Base-by-base conservation (phyloP, 2,888 invertebrate genomes). In the Spodoptera picta region DNA sequence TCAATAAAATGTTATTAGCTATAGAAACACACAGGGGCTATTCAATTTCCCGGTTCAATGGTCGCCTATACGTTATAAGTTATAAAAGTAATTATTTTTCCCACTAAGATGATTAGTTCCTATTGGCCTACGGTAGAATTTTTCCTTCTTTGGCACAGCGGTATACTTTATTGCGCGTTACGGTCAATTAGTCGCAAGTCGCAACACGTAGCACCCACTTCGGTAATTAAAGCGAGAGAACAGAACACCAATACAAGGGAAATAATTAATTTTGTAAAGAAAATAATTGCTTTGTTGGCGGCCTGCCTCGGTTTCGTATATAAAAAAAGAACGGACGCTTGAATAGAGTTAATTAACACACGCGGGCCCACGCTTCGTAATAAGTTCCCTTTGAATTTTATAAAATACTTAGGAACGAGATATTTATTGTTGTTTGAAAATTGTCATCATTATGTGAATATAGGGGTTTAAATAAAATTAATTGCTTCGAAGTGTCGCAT, bases 221-320 rank as follows among this genome's bases (percentile, higher is more conserved):
- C 69, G 69, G 77, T 83, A 84, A 85, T 86, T 83, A 84, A 83
- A 82, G 73, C 65, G 71, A 68, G 76, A 67, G 69, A 72, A 69
- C 69, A 72, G 73, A 79, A 79, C 81, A 79, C 80, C 76, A 79
- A 85, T 85, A 82, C 74, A 65, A 75, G 75, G 71, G 77, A 83
- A 83, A 80, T 83, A 84, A 84, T 85, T 84, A 81, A 84, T 85
- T 83, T 84, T 64, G 72, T 81, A 82, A 67, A 72, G 77, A 79
- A 78, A 85, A 81, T 83, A 80, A 84, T 81, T 81, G 79, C 81
- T 81, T 79, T 79, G 83, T 82, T 82, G 73, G 77, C 73, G 73
- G 73, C 70, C 75, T 70, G 69, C 67, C 53, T 62, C 60, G 75
- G 67, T 72, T 68, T 60, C 70, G 51, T 63, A 60, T 73, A 73